Evolutionary conservation across 2,113 vertebrate genomes (phyloP).

Genomic region (Trochalopteron elliotii): DNA sequence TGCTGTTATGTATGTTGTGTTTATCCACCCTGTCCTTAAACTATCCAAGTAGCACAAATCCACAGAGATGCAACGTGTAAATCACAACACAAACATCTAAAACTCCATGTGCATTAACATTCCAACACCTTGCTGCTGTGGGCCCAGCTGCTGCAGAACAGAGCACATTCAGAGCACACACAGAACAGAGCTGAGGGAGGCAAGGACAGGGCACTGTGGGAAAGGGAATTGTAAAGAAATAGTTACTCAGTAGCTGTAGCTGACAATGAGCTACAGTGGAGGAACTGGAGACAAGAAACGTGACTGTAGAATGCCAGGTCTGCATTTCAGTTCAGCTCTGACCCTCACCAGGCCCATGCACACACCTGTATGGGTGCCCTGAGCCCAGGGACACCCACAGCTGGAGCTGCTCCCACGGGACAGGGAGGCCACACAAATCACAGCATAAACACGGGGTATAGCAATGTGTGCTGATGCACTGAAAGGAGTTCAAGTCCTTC

Average conservation of each 20-base stretch:
- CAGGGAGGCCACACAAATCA: background rate
- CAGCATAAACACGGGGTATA: accelerated
- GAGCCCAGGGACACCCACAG: background rate
- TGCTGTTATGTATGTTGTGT: background rate
- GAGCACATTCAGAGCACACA: background rate
- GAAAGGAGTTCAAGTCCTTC: background rate
- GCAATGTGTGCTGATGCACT: background rate
- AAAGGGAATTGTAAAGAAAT: background rate
- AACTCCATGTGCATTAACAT: background rate
- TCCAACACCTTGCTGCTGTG: background rate
- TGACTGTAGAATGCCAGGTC: background rate
- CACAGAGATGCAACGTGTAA: background rate
- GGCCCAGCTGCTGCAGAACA: background rate
- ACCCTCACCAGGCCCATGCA: background rate
- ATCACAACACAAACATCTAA: background rate
- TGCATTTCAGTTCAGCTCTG: background rate
- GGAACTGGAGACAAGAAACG: background rate
- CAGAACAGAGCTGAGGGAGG: background rate
- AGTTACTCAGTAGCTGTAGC: background rate
- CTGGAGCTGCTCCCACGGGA: background rate
- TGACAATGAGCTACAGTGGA: background rate
- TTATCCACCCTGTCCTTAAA: background rate
- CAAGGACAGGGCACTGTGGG: background rate
- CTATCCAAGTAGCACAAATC: background rate
- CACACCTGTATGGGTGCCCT: background rate